These are phyloP conservation scores for Buphagus erythrorhynchus DNA, from an alignment of 2,797 vertebrate species.

Conservation along the genomic window DNA sequence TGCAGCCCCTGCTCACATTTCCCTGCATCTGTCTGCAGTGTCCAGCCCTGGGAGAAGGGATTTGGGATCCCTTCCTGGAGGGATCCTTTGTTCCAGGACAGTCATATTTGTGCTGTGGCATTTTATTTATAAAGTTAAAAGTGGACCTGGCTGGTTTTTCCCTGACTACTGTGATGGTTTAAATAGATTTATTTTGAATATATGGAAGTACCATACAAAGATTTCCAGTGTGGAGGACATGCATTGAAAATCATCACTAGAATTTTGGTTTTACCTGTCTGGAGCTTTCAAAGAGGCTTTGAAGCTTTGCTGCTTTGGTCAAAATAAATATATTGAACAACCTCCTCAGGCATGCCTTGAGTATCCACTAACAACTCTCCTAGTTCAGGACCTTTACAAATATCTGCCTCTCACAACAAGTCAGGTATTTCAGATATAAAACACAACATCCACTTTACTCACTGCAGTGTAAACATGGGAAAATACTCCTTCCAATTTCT, in stretches of 20 bases:
- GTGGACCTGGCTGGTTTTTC: neutral
- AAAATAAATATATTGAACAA: neutral
- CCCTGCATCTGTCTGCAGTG: rapidly evolving
- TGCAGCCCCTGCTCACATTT: neutral
- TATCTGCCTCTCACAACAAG: neutral
- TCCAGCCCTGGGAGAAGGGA: neutral
- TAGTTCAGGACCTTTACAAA: neutral
- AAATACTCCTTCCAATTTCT: neutral
- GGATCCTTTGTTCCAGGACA: neutral
- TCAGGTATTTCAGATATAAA: neutral
- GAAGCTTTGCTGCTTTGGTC: neutral
- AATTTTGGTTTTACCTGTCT: neutral
- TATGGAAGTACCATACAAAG: neutral
- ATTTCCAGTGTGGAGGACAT: neutral
- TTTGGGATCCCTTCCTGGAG: neutral
- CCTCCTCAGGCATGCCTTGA: neutral
- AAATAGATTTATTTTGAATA: neutral
- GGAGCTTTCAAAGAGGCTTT: neutral
- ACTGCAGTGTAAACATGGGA: neutral
- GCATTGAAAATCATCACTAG: neutral
- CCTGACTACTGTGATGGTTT: neutral
- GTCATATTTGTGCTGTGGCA: neutral
- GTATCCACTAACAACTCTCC: neutral
- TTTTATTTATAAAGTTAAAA: neutral
- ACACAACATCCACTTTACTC: neutral